Percentiles rank a stretch among this genome's conserved stretches.
phyloP scores from a whole-genome alignment of 2,113 vertebrate genomes.

The Litocranius walleri region DNA sequence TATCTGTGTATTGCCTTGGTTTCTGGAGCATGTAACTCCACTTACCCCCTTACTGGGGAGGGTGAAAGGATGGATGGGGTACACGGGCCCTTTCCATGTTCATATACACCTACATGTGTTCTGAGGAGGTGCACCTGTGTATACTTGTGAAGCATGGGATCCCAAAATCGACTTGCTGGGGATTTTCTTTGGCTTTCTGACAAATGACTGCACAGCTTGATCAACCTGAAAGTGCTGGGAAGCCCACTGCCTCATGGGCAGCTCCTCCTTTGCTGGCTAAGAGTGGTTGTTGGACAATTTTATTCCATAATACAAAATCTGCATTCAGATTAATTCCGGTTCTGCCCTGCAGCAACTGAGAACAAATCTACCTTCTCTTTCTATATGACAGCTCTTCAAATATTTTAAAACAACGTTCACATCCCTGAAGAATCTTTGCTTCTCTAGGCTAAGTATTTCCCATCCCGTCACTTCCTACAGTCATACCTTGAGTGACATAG shows the following conservation, averaged over 20 bases:
- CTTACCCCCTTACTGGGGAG: background rate
- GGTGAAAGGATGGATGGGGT: background rate
- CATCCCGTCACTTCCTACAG: slow-evolving; percentile 13
- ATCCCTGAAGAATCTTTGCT: slow-evolving; percentile 36
- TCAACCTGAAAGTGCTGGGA: background rate
- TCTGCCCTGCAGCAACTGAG: slow-evolving; percentile 49
- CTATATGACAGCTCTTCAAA: slow-evolving; percentile 49
- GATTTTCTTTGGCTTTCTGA: background rate
- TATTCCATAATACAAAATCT: slow-evolving; percentile 45
- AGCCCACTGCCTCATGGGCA: background rate
- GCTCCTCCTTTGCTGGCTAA: background rate
- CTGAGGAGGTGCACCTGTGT: background rate
- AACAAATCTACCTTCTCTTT: slow-evolving; percentile 59
- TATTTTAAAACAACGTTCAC: slow-evolving; percentile 44
- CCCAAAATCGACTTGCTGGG: background rate
- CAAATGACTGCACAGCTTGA: background rate
- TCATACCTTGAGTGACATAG: slow-evolving; percentile 34
- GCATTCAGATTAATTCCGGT: slow-evolving; percentile 57
- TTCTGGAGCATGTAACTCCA: background rate
- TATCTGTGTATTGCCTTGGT: background rate
- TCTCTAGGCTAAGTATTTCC: slow-evolving; percentile 55
- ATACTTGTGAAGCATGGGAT: background rate
- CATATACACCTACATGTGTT: rapidly evolving
- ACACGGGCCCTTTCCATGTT: background rate
- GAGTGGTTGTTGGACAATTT: slow-evolving; percentile 22